Base-by-base conservation (phyloP, 2,888 invertebrate species). In the Drosophila nr. medialis region DNA sequence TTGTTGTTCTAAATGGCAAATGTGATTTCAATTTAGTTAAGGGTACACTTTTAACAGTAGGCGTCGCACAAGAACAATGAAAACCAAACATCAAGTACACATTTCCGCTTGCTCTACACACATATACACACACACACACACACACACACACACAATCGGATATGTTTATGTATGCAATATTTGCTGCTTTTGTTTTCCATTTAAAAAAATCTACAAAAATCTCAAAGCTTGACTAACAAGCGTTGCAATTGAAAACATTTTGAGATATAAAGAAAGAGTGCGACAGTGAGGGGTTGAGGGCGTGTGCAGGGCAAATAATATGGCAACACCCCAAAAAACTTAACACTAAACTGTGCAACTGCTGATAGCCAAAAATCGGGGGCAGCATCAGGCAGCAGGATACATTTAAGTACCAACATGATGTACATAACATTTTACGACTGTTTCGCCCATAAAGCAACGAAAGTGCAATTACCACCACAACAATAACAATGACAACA, bases 381-480 rank as follows among this genome's bases (percentile, higher is more conserved):
- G 55, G 59, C 75, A 59, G 74, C 74, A 77, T 77, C 76, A 71
- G 69, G 50, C 51, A 62, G 71, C 60, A 73, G 62, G 64, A 69
- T 66, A 72, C 65, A 80, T 72, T 86, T 80, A 86, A 88, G 88
- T 71, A 77, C 77, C 75, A 75, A 76, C 88, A 89, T 89, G 78
- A 89, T 84, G 84, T 76, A 82, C 55, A 78, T 86, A 77, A 85
- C 69, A 72, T 87, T 86, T 86, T 78, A 86, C 77, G 86, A 72
- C 79, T 82, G 70, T 75, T 80, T 56, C 77, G 87, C 75, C 76
- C 85, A 86, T 86, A 86, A 86, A 86, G 77, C 86, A 89, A 62
- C 67, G 72, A 66, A 72, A 86, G 79, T 89, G 85, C 89, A 89
- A 86, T 89, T 89, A 89, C 86, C 79, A 58, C 73, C 65, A 63